Percentiles rank a stretch among this genome's conserved stretches.
Evolutionary conservation across 2,888 invertebrate genomes (phyloP).

Genomic region (Noctua janthina): DNA sequence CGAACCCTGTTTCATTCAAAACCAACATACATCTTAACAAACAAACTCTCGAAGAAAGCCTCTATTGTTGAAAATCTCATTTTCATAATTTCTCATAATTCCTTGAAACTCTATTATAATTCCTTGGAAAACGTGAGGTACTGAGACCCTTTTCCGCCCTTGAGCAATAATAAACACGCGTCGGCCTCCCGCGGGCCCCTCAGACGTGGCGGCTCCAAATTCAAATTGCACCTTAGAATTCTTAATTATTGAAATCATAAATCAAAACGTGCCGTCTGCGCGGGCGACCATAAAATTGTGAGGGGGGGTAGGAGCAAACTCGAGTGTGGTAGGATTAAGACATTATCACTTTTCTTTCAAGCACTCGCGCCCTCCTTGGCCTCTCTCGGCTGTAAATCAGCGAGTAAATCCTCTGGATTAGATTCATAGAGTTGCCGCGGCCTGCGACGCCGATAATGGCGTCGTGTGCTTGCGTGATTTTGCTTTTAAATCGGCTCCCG

Average conservation of each 20-base stretch:
- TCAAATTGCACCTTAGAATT: constrained; percentile 91
- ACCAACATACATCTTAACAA: constrained; percentile 47
- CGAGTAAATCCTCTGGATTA: constrained; percentile 90
- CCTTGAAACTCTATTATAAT: constrained; percentile 83
- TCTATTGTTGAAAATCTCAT: constrained; percentile 68
- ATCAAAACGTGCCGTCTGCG: constrained; percentile 90
- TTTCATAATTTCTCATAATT: constrained; percentile 79
- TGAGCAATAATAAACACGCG: constrained; percentile 89
- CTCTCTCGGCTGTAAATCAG: constrained; percentile 89
- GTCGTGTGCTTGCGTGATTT: constrained; percentile 89
- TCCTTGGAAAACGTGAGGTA: constrained; percentile 85
- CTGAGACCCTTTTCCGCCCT: constrained; percentile 85
- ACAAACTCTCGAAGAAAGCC: constrained; percentile 49
- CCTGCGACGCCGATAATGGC: constrained; percentile 89
- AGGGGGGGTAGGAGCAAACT: constrained; percentile 77
- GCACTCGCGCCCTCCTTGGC: constrained; percentile 87
- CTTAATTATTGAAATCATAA: constrained; percentile 91
- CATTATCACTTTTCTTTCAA: constrained; percentile 92
- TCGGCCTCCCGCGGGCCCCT: constrained; percentile 85
- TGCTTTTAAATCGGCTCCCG: constrained; percentile 89
- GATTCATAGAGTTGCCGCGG: constrained; percentile 90
- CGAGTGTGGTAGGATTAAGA: constrained; percentile 92
- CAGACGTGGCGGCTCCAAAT: constrained; percentile 85
- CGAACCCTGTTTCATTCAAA: constrained; percentile 18
- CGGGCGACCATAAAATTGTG: constrained; percentile 89